phyloP scores from a whole-genome alignment of 2,113 vertebrate genomes.

The Aleadryas rufinucha region DNA sequence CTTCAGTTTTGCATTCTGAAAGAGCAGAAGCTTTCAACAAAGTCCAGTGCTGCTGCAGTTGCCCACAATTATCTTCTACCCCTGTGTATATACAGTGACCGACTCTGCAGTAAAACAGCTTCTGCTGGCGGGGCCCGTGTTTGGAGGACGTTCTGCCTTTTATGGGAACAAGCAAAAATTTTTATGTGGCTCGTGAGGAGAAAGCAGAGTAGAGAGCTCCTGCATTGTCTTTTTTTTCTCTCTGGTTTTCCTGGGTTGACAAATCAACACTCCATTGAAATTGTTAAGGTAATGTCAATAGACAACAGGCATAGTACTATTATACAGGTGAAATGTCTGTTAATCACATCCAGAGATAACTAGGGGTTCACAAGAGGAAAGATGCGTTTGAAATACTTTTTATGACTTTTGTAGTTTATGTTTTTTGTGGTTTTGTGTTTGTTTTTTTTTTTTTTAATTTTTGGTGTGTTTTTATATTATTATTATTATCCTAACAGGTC shows the following conservation, averaged over 20 bases:
- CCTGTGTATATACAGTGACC: not conserved
- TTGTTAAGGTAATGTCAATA: not conserved
- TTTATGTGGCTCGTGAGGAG: not conserved
- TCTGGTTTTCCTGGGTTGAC: not conserved
- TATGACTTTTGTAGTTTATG: not conserved
- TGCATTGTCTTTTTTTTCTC: not conserved
- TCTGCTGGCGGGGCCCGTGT: not conserved
- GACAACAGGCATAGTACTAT: not conserved
- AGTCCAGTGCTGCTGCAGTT: not conserved
- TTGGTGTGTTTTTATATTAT: not conserved
- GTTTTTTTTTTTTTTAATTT: not conserved
- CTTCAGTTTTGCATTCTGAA: conserved; percentile 33
- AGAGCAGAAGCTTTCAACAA: conserved; percentile 1
- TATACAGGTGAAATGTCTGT: not conserved
- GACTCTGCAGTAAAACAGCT: not conserved
- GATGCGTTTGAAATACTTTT: not conserved
- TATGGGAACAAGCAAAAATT: not conserved
- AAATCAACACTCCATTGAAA: not conserved
- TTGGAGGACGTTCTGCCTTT: conserved; percentile 1
- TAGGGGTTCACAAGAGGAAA: not conserved
- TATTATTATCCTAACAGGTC: not conserved
- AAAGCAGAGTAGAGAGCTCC: not conserved
- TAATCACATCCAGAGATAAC: not conserved
- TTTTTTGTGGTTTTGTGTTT: not conserved
- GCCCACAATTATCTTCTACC: not conserved